phyloP scores from a whole-genome alignment of 2,113 vertebrate genomes.

The Orientallactaga bullata region DNA sequence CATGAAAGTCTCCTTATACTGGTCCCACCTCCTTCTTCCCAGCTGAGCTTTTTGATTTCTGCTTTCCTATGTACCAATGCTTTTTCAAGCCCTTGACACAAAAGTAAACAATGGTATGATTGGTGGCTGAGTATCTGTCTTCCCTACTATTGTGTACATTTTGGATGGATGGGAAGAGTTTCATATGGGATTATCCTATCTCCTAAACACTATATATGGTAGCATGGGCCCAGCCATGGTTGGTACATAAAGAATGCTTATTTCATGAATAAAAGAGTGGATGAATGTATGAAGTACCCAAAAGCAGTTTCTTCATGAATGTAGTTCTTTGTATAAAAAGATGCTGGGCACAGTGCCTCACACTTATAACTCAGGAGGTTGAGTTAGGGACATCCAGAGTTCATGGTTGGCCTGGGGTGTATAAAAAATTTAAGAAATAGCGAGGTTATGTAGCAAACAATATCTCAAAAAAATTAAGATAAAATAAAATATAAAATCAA shows the following conservation, averaged over 20 bases:
- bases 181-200: not conserved
- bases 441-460: not conserved
- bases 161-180: not conserved
- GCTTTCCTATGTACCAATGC: not conserved
- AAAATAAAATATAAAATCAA: too few relatives aligned
- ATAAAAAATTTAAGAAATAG: not conserved
- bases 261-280: not conserved
- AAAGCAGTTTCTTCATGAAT: not conserved
- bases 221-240: not conserved
- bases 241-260: not conserved
- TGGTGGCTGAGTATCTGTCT: not conserved
- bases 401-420: not conserved
- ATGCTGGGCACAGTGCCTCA: not conserved
- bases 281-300: not conserved
- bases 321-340: not conserved
- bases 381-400: not conserved
- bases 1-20: not conserved
- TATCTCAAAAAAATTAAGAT: not conserved
- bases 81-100: not conserved
- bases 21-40: too few relatives aligned
- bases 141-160: not conserved
- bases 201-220: not conserved
- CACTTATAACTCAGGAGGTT: not conserved
- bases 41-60: not conserved
- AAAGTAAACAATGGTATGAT: not conserved